phyloP scores from a whole-genome alignment of 2,888 invertebrate genomes.

The Epirrhoe alternata region DNA sequence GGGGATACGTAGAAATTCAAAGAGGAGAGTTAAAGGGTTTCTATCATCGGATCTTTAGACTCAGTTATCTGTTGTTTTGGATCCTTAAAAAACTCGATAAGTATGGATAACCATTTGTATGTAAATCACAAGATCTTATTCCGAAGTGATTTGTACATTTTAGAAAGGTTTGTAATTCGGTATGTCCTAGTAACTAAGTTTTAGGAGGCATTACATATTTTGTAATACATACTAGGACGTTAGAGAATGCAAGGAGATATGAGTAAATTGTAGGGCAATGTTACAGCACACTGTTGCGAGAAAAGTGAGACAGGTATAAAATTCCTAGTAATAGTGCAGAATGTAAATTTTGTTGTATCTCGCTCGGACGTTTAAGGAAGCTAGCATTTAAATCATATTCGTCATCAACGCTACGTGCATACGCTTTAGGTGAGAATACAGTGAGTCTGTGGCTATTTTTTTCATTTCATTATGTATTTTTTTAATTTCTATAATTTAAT shows the following conservation, averaged over 20 bases:
- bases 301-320: constrained; percentile 47
- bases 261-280: constrained; percentile 49
- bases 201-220: constrained; percentile 72
- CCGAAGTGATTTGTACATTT: too few relatives aligned
- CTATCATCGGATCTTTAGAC: not conserved
- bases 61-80: too few relatives aligned
- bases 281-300: constrained; percentile 50
- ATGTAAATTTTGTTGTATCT: constrained; percentile 26
- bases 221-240: constrained; percentile 74
- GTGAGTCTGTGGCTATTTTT: too few relatives aligned
- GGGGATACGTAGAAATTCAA: too few relatives aligned
- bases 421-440: too few relatives aligned
- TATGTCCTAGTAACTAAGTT: constrained; percentile 42
- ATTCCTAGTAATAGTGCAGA: constrained; percentile 1
- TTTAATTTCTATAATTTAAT: too few relatives aligned
- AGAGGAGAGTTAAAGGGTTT: too few relatives aligned
- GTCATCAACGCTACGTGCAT: too few relatives aligned
- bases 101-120: too few relatives aligned
- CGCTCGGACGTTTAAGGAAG: constrained; percentile 15
- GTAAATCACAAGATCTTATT: too few relatives aligned
- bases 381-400: not conserved
- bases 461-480: too few relatives aligned
- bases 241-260: constrained; percentile 54
- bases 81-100: too few relatives aligned
- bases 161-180: not conserved